Base-by-base conservation (phyloP, 2,797 vertebrate species). In the Rhinella marina region DNA sequence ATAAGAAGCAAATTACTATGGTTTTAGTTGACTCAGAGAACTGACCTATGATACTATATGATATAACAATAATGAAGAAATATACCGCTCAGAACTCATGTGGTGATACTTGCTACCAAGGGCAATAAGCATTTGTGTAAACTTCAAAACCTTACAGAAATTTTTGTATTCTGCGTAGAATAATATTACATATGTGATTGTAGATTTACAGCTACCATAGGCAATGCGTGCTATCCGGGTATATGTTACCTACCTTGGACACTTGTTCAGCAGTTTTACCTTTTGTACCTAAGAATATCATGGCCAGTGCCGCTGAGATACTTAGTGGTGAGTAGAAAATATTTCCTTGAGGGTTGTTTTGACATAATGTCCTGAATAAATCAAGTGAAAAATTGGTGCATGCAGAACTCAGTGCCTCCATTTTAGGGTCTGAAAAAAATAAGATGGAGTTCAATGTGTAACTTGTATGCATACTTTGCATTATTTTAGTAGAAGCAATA, bases 291-390 rank as follows among this genome's bases (percentile, higher is more conserved):
- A 98, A 88, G 78, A 92, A 92, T 54, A 99, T 91, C 97, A 98
- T 98, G 7, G 96, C 96, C 89, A 99, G 86, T 0, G 97, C 97
- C 0, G 97, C 94, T 27, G 97, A 96, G 90, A 99, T 90, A 92
- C 97, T 97, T 70, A 97, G 2, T 0, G 98, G 98, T 0, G 98
- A 98, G 85, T 97, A 23, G 86, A 99, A 97, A 86, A 98, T 16
- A 82, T 98, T 99, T 10, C 92, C 93, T 0, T n/a, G 64, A 5
- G 94, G 87, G 0, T 92, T 92, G 0, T 17, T 8, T 41, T 93
- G 91, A 77, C 84, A 95, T 90, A 99, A 88, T 23, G 92, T 92
- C 32, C 79, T 92, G 90, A 96, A 91, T n/a, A 99, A 93, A 64
- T 97, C 95, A 88, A 98, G 77, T 7, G 96, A 94, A 72, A 99